Evolutionary conservation across 2,113 vertebrate species (phyloP), one percentile per base, ranked within the genome.

Genomic region (Crotophaga sulcirostris): DNA sequence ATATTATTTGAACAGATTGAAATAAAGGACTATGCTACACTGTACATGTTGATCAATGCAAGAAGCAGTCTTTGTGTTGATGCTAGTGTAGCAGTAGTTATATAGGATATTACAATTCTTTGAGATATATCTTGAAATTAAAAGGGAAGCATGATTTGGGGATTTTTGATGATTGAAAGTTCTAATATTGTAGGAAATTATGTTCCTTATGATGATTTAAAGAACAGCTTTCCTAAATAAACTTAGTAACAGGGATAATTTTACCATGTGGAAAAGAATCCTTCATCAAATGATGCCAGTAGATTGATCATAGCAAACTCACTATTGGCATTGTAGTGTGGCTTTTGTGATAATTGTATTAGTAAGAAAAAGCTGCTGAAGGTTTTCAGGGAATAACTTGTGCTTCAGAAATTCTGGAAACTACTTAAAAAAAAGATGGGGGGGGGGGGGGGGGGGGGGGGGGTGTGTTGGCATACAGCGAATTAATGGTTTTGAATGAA

Each of bases 1-100:
- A 24, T 58, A 40, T 84, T 78, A 63, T 49, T 94, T 82, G 87
- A 94, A 78, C 91, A 94, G 81, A 89, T 36, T 91, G 93, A 93
- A 94, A 84, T 45, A 40, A 64, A 87, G 87, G 25, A 69, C 72
- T 74, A 77, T 70, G 44, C 33, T 63, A 24, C 24, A 40, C 29
- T 77, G 33, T 63, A 55, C 15, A 2, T 74, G 38, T 52, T 77
- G 60, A 72, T 92, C 70, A 82, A 28, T 82, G 19, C 31, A 26
- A 33, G n/a, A 68, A 58, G 38, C 34, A 55, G 25, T 23, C 84
- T 63, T 59, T 94, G 14, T 72, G 45, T 31, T 82, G 81, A 25
- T 60, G 67, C 23, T 64, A 31, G 9, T 34, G 10, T 51, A 60
- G 59, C 36, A 29, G 16, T 58, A 56, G 36, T 75, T 84, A 16